Evolutionary conservation across 2,888 invertebrate genomes (phyloP).

Genomic region (Ectemnius lituratus): DNA sequence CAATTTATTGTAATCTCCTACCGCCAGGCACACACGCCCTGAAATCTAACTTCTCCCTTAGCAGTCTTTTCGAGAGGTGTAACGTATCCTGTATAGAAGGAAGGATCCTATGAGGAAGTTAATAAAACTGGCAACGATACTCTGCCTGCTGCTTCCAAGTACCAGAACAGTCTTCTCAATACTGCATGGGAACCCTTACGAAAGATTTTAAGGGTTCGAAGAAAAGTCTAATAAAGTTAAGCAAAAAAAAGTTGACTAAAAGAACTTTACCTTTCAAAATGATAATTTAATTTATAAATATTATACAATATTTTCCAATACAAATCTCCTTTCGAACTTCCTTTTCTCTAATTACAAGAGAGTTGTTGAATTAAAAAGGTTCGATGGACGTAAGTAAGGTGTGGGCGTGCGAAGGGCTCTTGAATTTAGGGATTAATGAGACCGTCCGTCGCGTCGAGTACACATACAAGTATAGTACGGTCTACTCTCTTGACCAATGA

Average conservation of each 20-base stretch:
- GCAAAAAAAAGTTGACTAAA: too few species aligned
- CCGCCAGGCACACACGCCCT: constrained; percentile 35
- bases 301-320: too few species aligned
- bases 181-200: constrained; percentile 5
- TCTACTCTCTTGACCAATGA: constrained; percentile 55
- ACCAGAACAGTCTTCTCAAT: constrained; percentile 32
- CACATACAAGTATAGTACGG: constrained; percentile 29
- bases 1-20: constrained; percentile 68
- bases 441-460: constrained; percentile 6
- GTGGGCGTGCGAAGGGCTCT: not conserved
- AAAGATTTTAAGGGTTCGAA: too few species aligned
- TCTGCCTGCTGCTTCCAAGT: constrained; percentile 14
- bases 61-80: constrained; percentile 31
- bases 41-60: constrained; percentile 50
- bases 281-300: too few species aligned
- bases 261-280: too few species aligned
- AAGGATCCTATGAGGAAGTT: constrained; percentile 42
- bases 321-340: too few species aligned
- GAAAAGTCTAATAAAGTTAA: too few species aligned
- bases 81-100: constrained; percentile 40
- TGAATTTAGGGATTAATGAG: constrained; percentile 23
- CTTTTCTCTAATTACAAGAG: too few species aligned
- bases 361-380: too few species aligned
- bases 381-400: not conserved
- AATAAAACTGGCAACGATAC: constrained; percentile 52